Evolutionary conservation across 2,797 vertebrate genomes (phyloP).

Genomic region (Hydrolagus colliei): DNA sequence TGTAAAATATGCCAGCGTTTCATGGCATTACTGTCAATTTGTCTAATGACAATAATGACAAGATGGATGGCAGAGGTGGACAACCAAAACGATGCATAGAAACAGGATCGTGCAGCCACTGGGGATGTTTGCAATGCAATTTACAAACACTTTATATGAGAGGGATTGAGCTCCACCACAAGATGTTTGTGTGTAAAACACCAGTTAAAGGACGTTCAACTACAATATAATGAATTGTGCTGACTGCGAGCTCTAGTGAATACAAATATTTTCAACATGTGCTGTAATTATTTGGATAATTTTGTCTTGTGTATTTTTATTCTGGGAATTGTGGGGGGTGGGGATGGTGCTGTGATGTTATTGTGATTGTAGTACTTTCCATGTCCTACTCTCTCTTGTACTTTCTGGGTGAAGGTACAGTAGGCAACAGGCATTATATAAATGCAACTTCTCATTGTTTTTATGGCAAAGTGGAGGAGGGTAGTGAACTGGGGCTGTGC

Average conservation of each 20-base stretch:
- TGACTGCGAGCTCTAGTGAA: not conserved
- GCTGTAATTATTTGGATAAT: not conserved
- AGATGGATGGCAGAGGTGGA: not conserved
- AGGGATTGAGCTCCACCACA: not conserved
- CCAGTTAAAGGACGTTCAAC: not conserved
- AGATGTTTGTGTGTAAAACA: not conserved
- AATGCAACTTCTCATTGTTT: too few relatives aligned
- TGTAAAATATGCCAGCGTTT: conserved; percentile 15
- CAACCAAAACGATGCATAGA: not conserved
- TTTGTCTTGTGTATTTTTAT: not conserved
- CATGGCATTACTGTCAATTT: not conserved
- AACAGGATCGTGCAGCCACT: not conserved
- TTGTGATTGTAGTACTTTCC: too few relatives aligned
- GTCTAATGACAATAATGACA: not conserved
- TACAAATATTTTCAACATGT: not conserved
- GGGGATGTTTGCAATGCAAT: not conserved
- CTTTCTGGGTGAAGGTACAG: too few relatives aligned
- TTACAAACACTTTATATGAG: conserved; percentile 1
- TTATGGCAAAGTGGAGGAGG: too few relatives aligned
- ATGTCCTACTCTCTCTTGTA: too few relatives aligned
- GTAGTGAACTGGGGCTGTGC: too few relatives aligned
- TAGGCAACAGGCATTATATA: too few relatives aligned
- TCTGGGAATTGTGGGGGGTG: not conserved
- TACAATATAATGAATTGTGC: not conserved
- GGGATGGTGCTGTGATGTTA: too few relatives aligned